Conservation (phyloP, 2,113 vertebrate species). For the Camelus dromedarius region DNA sequence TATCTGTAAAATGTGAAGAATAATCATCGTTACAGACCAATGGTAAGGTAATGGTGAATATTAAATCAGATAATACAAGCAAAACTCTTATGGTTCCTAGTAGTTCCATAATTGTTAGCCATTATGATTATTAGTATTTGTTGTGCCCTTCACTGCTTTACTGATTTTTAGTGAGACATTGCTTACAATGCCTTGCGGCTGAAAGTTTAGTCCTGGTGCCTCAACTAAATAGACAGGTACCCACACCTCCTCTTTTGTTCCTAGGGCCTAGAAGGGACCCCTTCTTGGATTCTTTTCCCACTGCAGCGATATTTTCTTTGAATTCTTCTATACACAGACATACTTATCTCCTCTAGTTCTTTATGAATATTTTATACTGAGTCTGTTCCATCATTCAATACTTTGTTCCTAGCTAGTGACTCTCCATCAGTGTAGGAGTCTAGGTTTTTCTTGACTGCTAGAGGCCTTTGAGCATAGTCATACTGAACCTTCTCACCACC, state of each 20-base stretch:
- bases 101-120: background rate
- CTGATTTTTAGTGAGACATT: constrained; percentile 28
- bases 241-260: background rate
- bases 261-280: background rate
- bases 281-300: background rate
- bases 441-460: background rate
- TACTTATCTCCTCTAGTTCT: background rate
- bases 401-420: background rate
- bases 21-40: background rate
- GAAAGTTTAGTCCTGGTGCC: background rate
- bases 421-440: background rate
- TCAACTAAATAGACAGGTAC: background rate
- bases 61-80: background rate
- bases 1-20: background rate
- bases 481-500: background rate
- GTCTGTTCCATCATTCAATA: background rate
- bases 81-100: background rate
- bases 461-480: background rate
- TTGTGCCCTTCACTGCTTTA: background rate
- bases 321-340: background rate
- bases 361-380: background rate
- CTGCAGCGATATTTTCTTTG: background rate
- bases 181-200: background rate
- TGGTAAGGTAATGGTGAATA: background rate
- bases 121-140: background rate